Conservation (phyloP, 2,113 vertebrate species). For the Petrocephalus zakoni region DNA sequence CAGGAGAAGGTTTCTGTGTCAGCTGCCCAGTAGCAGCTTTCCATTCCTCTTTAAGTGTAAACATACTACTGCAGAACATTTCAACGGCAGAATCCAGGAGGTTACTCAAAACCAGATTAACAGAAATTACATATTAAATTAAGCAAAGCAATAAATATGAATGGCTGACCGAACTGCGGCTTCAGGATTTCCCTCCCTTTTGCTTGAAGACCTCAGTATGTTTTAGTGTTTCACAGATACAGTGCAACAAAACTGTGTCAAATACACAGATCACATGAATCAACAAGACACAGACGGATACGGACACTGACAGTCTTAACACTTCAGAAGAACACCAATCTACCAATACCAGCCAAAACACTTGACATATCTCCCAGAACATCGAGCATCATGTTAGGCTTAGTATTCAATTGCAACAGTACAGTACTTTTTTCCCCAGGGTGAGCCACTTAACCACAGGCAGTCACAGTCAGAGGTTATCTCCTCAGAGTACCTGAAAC, state of each 20-base stretch:
- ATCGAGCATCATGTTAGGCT: neutral
- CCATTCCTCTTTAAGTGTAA: neutral
- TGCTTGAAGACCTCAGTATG: neutral
- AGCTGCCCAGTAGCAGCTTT: neutral
- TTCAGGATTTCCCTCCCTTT: neutral
- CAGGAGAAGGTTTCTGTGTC: neutral
- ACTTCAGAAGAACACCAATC: neutral
- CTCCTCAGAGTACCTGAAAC: neutral
- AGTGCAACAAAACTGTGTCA: neutral
- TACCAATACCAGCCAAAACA: neutral
- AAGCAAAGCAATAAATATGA: neutral
- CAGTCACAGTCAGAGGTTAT: neutral
- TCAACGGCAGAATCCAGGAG: neutral
- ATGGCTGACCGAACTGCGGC: neutral
- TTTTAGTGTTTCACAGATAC: slow-evolving; percentile 11
- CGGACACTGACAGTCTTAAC: neutral
- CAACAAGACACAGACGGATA: neutral
- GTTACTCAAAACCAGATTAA: neutral
- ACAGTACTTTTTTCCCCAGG: neutral
- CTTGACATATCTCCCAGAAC: neutral
- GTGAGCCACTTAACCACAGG: neutral
- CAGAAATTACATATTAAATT: neutral
- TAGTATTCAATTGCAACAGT: neutral
- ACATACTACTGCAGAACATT: neutral
- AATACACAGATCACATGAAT: neutral